Base-by-base conservation (phyloP, 2,888 invertebrate genomes). In the Limulus polyphemus region DNA sequence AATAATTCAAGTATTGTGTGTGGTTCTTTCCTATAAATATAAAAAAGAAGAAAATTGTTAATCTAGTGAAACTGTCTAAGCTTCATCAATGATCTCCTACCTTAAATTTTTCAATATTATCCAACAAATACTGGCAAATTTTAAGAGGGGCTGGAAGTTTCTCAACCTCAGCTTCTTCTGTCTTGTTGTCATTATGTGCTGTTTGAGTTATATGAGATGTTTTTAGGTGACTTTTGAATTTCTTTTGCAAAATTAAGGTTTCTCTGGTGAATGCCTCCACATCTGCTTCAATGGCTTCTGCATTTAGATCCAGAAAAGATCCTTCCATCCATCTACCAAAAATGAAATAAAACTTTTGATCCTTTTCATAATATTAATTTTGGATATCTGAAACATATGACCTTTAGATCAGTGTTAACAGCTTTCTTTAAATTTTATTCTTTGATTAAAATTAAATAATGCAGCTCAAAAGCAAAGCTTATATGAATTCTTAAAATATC, bases 311-410 rank as follows among this genome's bases (percentile, higher is more conserved):
- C 74, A 90, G 86, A 76, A 95, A 95, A 1, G 88, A 86, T 0
- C 95, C 95, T 75, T 94, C 90, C 82, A 91, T 84, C 90, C 94
- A 95, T 11, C 90, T 76, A 58, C 14, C n/a, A 14, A n/a, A 59
- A 46, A 14, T 50, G 58, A 59, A 51, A 61, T 46, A 48, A 32
- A 17, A 11, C 12, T 57, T n/a, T 13, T 12, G 17, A 16, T 16
- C 11, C 11, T 2, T 55, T 13, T 13, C 55, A 55, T 13, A 2
- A 55, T 13, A 16, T 12, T 5, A 55, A 9, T 56, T 14, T 11
- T 62, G 55, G 16, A n/a, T 10, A 7, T 46, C 13, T 32, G 13
- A 13, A 17, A n/a, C 55, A 55, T 4, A 55, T 32, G 55, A 46
- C 46, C 55, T 13, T 55, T 11, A n/a, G 32, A 32, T 32, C 32